Base-by-base conservation (phyloP, 2,113 vertebrate species). In the Bufo gargarizans region DNA sequence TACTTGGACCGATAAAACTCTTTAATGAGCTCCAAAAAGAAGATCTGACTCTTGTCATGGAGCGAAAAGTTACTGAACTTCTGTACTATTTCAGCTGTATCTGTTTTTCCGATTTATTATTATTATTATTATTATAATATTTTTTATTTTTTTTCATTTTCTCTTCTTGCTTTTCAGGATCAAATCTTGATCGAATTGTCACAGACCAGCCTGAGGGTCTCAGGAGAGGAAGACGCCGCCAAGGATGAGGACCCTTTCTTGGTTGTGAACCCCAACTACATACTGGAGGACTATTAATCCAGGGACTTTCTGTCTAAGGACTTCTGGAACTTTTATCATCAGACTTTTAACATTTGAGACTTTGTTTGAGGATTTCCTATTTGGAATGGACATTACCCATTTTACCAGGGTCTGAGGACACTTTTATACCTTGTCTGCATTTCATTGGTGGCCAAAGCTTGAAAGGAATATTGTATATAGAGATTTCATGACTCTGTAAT, bases 181-280 rank as follows among this genome's bases (percentile, higher is more conserved):
- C 98, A 98, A 90, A 97, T 99, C 93, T 95, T 99, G 17, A 99
- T 99, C 14, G 97, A 99, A 87, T 94, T 99, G 90, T 96, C 97
- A 3, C 96, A 97, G 88, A 95, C 93, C 0, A 96, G 97, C 7
- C 90, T 99, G 90, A 97, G 93, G 90, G 96, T 96, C 65, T 95
- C 96, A 2, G 90, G 89, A 0, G 95, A 96, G 76, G 85, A 93
- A 45, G 91, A 91, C 22, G 92, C 94, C 84, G 92, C 86, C 86
- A 94, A 93, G 14, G 95, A 95, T 13, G 93, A 96, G 72, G 97
- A 98, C 20, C 96, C 94, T 0, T 97, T 96, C 81, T 92, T 99
- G 88, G 99, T 99, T 0, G 99, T 99, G 89, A 99, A 99, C 91
- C 99, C 98, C 20, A 99, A 99, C 94, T 99, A 99, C 91, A 92